A percentile compares a stretch with the other conserved stretches of the same genome.
Evolutionary conservation across 2,888 invertebrate genomes (phyloP).

Genomic region (Pseudoips prasinana): DNA sequence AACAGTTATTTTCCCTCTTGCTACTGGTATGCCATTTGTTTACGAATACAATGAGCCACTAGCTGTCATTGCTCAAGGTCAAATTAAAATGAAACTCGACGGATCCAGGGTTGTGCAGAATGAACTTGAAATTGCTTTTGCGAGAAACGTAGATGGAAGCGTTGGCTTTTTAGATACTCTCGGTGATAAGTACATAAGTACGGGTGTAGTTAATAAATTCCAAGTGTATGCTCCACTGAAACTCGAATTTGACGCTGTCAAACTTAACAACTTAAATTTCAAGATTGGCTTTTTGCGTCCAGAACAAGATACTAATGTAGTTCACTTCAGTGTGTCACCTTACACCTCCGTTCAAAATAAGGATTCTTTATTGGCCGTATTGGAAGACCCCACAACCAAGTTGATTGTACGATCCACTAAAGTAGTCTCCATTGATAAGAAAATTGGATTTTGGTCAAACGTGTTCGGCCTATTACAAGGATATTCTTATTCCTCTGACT

Average conservation of each 20-base stretch:
- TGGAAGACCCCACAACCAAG: constrained; percentile 67
- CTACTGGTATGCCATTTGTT: constrained; percentile 86
- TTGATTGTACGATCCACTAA: constrained; percentile 55
- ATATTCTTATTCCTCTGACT: constrained; percentile 74
- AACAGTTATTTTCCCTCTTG: constrained; percentile 86
- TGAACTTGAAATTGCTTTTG: constrained; percentile 74
- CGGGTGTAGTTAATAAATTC: constrained; percentile 83
- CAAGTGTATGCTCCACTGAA: constrained; percentile 81
- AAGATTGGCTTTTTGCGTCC: constrained; percentile 71
- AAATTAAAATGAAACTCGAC: constrained; percentile 32
- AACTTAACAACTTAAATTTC: constrained; percentile 43
- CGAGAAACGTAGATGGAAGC: constrained; percentile 80
- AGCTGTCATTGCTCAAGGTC: constrained; percentile 68
- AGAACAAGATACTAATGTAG: constrained; percentile 71
- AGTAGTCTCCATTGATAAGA: constrained; percentile 47
- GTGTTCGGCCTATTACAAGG: constrained; percentile 75
- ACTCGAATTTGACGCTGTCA: constrained; percentile 69
- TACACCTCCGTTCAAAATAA: constrained; percentile 83
- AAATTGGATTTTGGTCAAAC: constrained; percentile 73
- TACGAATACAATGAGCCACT: constrained; percentile 83
- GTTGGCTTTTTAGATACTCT: constrained; percentile 85
- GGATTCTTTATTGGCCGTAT: constrained; percentile 72
- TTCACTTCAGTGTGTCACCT: constrained; percentile 84
- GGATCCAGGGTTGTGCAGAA: constrained; percentile 56
- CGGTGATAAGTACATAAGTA: constrained; percentile 80